phyloP scores from a whole-genome alignment of 2,888 invertebrate species.

The Zootermopsis nevadensis region DNA sequence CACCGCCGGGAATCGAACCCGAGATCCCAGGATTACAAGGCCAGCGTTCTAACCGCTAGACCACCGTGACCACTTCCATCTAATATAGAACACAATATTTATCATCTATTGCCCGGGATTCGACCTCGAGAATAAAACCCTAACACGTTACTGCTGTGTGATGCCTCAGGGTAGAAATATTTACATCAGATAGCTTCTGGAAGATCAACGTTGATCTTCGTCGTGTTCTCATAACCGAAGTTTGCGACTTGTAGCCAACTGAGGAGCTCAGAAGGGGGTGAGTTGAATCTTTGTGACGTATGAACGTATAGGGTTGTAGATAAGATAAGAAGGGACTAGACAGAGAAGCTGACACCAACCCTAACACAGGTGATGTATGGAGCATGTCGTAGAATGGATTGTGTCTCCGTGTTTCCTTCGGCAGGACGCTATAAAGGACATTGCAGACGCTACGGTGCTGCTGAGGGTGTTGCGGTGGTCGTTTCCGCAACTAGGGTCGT shows the following conservation, averaged over 20 bases:
- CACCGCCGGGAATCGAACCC: too few relatives aligned
- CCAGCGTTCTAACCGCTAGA: too few relatives aligned
- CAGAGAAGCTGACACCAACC: conserved; percentile 19
- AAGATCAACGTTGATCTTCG: too few relatives aligned
- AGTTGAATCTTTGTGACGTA: not conserved
- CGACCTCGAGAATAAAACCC: too few relatives aligned
- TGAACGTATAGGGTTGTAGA: conserved; percentile 1
- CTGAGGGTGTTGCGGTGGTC: conserved; percentile 7
- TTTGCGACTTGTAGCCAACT: not conserved
- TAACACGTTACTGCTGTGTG: too few relatives aligned
- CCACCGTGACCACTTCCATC: too few relatives aligned
- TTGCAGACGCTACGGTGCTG: not conserved
- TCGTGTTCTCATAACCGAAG: too few relatives aligned
- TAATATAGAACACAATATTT: too few relatives aligned
- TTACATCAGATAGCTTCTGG: too few relatives aligned
- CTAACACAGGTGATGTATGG: conserved; percentile 25
- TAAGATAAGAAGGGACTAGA: not conserved
- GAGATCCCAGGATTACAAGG: too few relatives aligned
- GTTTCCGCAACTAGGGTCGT: not conserved
- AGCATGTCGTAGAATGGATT: conserved; percentile 6
- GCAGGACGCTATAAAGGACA: not conserved
- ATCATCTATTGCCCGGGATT: too few relatives aligned
- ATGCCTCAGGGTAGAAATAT: too few relatives aligned
- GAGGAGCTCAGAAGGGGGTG: not conserved
- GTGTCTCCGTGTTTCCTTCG: not conserved